Evolutionary conservation across 2,797 vertebrate species (phyloP).

Genomic region (Cebuella pygmaea): DNA sequence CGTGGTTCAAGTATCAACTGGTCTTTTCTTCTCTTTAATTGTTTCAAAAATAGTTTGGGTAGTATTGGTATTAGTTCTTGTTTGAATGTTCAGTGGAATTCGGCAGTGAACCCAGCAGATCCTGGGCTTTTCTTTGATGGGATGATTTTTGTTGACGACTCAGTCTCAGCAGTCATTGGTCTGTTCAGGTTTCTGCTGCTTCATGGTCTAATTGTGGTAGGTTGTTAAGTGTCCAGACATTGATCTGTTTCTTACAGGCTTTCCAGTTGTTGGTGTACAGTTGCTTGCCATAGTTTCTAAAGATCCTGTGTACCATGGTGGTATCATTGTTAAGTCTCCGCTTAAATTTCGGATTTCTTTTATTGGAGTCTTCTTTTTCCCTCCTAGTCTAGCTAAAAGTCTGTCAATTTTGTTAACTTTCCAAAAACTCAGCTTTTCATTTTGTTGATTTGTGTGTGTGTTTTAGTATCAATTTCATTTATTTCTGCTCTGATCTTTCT

Average conservation of each 20-base stretch:
- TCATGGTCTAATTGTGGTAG: neutral
- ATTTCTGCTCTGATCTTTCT: neutral
- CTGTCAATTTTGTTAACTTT: neutral
- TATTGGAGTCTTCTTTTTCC: neutral
- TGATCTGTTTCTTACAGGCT: neutral
- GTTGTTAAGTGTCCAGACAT: neutral
- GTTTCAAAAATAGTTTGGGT: neutral
- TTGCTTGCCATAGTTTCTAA: neutral
- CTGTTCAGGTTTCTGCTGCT: neutral
- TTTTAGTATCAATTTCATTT: neutral
- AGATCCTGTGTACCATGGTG: neutral
- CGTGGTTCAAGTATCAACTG: neutral
- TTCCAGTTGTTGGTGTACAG: neutral
- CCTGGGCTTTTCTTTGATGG: neutral
- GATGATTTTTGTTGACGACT: neutral
- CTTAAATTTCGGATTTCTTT: neutral
- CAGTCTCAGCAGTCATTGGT: neutral
- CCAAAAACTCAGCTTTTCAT: neutral
- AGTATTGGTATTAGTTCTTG: neutral
- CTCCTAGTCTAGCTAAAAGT: neutral
- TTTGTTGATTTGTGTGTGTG: neutral
- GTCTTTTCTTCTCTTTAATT: neutral
- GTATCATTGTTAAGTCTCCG: neutral
- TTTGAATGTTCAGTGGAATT: neutral
- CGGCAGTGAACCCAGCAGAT: neutral